These are phyloP conservation scores for Rhinophrynus dorsalis DNA, from an alignment of 2,797 vertebrate species.

Conservation along the genomic window DNA sequence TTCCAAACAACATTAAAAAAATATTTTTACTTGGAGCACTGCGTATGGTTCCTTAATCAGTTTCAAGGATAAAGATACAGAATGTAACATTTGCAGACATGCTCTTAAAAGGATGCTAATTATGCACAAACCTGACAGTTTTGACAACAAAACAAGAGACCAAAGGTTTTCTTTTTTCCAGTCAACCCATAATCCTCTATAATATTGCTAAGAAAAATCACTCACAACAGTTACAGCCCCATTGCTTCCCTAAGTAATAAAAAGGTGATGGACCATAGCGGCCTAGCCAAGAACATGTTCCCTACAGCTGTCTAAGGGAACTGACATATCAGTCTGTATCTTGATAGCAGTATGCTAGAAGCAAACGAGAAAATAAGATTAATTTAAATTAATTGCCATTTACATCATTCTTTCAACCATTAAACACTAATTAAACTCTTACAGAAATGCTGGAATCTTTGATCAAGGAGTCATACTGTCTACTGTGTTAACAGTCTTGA, in stretches of 20 bases:
- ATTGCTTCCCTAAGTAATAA: slow-evolving; percentile 28
- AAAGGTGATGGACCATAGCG: slow-evolving; percentile 33
- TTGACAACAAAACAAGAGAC: slow-evolving; percentile 4
- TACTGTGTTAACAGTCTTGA: slow-evolving; percentile 23
- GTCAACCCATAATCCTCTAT: neutral
- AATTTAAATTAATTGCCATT: slow-evolving; percentile 43
- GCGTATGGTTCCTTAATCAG: slow-evolving; percentile 5
- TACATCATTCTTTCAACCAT: slow-evolving; percentile 37
- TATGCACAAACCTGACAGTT: slow-evolving; percentile 23
- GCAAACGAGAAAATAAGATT: slow-evolving; percentile 39
- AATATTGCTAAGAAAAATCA: slow-evolving; percentile 13
- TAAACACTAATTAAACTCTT: slow-evolving; percentile 45
- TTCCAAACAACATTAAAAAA: neutral
- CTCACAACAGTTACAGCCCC: neutral
- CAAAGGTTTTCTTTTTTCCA: slow-evolving; percentile 7
- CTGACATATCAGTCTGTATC: slow-evolving; percentile 19
- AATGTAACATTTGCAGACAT: slow-evolving; percentile 16
- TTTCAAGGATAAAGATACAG: slow-evolving; percentile 10
- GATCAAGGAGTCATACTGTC: slow-evolving; percentile 32
- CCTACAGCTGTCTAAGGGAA: slow-evolving; percentile 33
- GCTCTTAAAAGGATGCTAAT: slow-evolving; percentile 15
- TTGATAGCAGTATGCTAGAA: slow-evolving; percentile 14
- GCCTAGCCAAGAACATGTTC: slow-evolving; percentile 21
- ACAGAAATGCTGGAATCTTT: slow-evolving; percentile 40
- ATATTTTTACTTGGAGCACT: slow-evolving; percentile 12